Conservation (phyloP, 2,113 vertebrate species). For the Cinclus mexicanus region DNA sequence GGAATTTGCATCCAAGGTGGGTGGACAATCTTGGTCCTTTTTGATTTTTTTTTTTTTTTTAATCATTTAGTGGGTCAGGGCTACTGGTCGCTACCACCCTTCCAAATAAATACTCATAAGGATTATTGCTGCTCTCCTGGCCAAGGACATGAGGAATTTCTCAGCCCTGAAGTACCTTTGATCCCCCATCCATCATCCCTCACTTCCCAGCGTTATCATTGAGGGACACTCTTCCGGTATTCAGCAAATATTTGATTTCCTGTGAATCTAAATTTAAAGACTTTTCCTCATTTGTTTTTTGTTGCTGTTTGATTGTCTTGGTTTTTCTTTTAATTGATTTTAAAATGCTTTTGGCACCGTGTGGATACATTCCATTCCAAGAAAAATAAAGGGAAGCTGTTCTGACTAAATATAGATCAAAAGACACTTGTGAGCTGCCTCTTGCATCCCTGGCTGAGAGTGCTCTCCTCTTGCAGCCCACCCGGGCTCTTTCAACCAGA, state of each 20-base stretch:
- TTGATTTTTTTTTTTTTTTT: neutral
- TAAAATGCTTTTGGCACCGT: neutral
- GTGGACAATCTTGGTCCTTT: neutral
- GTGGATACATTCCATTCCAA: neutral
- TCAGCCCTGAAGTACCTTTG: constrained; percentile 25
- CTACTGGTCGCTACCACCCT: rapidly evolving
- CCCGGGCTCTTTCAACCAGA: neutral
- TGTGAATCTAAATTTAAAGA: constrained; percentile 55
- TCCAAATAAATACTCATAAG: neutral
- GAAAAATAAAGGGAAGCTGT: constrained; percentile 28
- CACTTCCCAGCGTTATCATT: constrained; percentile 53
- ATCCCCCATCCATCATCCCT: constrained; percentile 9
- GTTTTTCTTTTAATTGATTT: neutral
- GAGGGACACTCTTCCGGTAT: constrained; percentile 54
- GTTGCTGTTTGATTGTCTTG: too few relatives aligned
- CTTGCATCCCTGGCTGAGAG: neutral
- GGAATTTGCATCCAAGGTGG: neutral
- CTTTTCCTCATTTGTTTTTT: neutral
- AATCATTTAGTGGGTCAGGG: neutral
- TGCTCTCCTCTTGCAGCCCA: neutral
- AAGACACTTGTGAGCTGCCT: neutral
- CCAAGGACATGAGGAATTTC: neutral
- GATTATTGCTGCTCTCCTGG: neutral
- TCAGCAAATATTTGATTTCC: constrained; percentile 67
- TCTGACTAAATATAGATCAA: constrained; percentile 38